Conservation (phyloP, 2,797 vertebrate species). For the Onychomys torridus region DNA sequence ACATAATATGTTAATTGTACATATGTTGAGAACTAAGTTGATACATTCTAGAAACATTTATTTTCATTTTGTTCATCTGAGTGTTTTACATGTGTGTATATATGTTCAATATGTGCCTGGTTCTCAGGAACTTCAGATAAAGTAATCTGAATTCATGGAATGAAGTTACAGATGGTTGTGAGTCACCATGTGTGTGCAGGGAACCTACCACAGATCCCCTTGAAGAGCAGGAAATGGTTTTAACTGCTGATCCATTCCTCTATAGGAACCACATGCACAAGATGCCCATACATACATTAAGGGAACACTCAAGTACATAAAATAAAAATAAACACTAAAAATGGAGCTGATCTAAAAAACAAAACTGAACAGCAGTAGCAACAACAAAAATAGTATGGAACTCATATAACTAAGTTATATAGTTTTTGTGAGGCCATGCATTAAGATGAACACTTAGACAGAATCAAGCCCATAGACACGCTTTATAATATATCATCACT, state of each 20-base stretch:
- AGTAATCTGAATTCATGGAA: background rate
- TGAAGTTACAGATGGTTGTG: background rate
- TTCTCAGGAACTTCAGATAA: background rate
- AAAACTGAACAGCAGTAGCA: background rate
- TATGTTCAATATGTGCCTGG: background rate
- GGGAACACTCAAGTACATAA: background rate
- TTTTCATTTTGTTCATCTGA: background rate
- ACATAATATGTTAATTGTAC: background rate
- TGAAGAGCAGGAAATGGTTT: background rate
- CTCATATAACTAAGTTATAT: background rate
- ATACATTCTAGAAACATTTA: background rate
- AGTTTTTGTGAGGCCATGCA: background rate
- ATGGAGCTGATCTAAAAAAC: background rate
- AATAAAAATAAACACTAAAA: background rate
- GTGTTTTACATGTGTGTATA: background rate
- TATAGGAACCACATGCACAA: too few relatives aligned
- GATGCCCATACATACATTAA: background rate
- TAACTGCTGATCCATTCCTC: background rate
- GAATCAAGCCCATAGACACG: background rate
- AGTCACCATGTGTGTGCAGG: background rate
- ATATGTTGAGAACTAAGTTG: background rate
- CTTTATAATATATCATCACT: constrained; percentile 11
- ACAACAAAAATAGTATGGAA: background rate
- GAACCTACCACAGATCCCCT: background rate
- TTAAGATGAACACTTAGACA: background rate